Conservation (phyloP, 2,888 invertebrate genomes). For the Sarcophaga carnaria region DNA sequence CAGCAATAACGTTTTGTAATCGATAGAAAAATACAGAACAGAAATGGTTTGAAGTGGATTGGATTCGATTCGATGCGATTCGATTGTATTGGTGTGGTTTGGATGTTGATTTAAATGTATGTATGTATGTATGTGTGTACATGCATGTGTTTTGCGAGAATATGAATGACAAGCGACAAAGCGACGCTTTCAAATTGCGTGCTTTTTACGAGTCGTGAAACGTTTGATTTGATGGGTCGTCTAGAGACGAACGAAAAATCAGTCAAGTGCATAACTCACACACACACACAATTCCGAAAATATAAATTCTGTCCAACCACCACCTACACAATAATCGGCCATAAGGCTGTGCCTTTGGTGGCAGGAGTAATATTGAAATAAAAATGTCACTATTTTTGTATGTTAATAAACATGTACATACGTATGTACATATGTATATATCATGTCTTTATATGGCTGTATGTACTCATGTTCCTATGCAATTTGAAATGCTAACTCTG, state of each 20-base stretch:
- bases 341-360: neutral
- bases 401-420: conserved; percentile 40
- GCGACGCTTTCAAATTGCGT: conserved; percentile 63
- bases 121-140: too few relatives aligned
- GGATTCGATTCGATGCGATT: too few relatives aligned
- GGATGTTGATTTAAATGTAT: conserved; percentile 23
- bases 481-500: conserved; percentile 65
- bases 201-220: conserved; percentile 46
- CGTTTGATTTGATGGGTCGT: neutral
- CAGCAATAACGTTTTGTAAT: conserved; percentile 63
- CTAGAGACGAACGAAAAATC: conserved; percentile 72
- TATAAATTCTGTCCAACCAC: conserved; percentile 72
- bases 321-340: neutral
- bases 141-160: conserved; percentile 32
- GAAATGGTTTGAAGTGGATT: conserved; percentile 23
- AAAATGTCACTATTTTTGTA: conserved; percentile 67
- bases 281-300: conserved; percentile 77
- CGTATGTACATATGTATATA: neutral
- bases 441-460: too few relatives aligned
- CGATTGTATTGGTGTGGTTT: neutral
- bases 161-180: conserved; percentile 64
- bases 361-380: neutral
- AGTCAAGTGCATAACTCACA: conserved; percentile 80
- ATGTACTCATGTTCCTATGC: conserved; percentile 55
- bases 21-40: conserved; percentile 50